phyloP scores from a whole-genome alignment of 1,140 invertebrate genomes.

The Pseudachorutes palmiensis region DNA sequence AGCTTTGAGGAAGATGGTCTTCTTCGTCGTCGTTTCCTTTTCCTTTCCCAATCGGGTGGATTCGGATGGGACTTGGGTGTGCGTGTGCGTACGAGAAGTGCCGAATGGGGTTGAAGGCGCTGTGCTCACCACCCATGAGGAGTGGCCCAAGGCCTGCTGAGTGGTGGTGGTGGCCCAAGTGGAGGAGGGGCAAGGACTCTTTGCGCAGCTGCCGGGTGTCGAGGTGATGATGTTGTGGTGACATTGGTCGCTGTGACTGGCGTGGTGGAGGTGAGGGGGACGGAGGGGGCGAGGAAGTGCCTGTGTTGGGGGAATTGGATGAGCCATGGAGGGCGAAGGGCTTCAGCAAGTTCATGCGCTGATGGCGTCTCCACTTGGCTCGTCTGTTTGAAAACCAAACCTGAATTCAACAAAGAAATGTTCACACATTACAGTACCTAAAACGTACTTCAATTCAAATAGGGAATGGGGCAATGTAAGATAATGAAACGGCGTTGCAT shows the following conservation, averaged over 20 bases:
- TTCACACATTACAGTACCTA: neutral
- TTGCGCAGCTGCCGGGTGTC: constrained; percentile 12
- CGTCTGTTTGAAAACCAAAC: constrained; percentile 98
- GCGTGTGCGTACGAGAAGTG: constrained; percentile 35
- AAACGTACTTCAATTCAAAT: too few species aligned
- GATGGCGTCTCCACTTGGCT: constrained; percentile 91
- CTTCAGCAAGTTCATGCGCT: constrained; percentile 85
- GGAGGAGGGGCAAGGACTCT: constrained; percentile 11
- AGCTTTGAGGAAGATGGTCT: constrained; percentile 21
- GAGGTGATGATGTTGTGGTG: constrained; percentile 29
- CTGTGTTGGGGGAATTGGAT: constrained; percentile 33
- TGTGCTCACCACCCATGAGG: constrained; percentile 74
- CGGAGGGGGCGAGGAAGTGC: constrained; percentile 35
- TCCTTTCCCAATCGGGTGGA: constrained; percentile 10
- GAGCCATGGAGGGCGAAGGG: constrained; percentile 51
- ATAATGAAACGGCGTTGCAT: too few species aligned
- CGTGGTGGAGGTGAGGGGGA: constrained; percentile 41
- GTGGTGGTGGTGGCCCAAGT: constrained; percentile 13
- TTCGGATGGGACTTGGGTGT: neutral
- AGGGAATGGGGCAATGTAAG: too few species aligned
- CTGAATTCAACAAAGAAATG: constrained; percentile 49
- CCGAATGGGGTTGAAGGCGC: constrained; percentile 62
- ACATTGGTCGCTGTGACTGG: constrained; percentile 38
- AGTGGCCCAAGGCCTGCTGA: constrained; percentile 32
- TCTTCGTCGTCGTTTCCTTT: constrained; percentile 12